Evolutionary conservation across 1,140 invertebrate genomes (phyloP).

Genomic region (Zaprionus vittiger): DNA sequence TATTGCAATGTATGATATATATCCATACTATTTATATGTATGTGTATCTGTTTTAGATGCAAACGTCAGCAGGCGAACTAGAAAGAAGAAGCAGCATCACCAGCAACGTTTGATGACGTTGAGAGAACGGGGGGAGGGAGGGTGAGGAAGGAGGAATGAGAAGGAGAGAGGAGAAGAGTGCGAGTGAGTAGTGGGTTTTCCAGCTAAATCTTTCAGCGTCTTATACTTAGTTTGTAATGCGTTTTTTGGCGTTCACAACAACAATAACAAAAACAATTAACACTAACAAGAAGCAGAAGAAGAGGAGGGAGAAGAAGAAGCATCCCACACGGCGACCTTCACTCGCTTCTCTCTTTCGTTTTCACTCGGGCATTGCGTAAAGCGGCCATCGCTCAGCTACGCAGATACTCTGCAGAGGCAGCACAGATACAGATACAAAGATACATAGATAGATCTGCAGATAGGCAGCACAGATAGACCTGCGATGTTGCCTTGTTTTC

Average conservation of each 20-base stretch:
- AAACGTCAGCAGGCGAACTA: slow-evolving; percentile 27
- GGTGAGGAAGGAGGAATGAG: not conserved
- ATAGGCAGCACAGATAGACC: slow-evolving; percentile 12
- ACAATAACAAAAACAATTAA: slow-evolving; percentile 21
- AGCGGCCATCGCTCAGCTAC: slow-evolving; percentile 37
- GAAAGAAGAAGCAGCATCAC: not conserved
- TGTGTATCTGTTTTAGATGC: slow-evolving; percentile 29
- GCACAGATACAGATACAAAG: slow-evolving; percentile 1
- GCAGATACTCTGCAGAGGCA: slow-evolving; percentile 4
- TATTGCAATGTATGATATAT: slow-evolving; percentile 37
- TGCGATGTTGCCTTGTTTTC: slow-evolving; percentile 65
- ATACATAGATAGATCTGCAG: slow-evolving; percentile 4
- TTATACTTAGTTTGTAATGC: slow-evolving; percentile 45
- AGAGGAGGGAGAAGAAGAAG: not conserved
- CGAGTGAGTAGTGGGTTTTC: not conserved
- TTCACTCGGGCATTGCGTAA: slow-evolving; percentile 68
- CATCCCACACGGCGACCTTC: slow-evolving; percentile 52
- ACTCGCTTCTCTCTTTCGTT: slow-evolving; percentile 52
- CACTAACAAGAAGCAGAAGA: slow-evolving; percentile 21
- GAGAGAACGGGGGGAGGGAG: slow-evolving; percentile 1
- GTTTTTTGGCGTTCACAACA: slow-evolving; percentile 46
- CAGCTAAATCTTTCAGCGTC: slow-evolving; percentile 46
- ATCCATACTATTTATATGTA: slow-evolving; percentile 1
- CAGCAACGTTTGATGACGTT: slow-evolving; percentile 14
- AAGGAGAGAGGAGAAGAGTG: not conserved